These are phyloP conservation scores for Crossoptilon crossoptilon DNA, from an alignment of 2,797 vertebrate species.

Conservation along the genomic window DNA sequence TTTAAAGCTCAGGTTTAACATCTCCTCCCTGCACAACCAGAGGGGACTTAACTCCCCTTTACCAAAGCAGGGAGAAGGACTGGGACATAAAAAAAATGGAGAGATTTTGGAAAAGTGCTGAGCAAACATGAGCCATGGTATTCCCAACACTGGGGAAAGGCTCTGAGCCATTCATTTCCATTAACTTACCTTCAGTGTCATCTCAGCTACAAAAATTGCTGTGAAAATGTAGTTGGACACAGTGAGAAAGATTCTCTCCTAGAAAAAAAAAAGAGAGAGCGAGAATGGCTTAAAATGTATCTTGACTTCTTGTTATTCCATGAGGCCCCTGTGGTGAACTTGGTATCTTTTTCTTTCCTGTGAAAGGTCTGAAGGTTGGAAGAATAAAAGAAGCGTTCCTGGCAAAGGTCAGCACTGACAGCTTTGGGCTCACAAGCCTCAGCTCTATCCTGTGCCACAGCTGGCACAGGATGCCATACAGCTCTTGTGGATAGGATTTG, in stretches of 20 bases:
- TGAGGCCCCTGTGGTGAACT: not conserved
- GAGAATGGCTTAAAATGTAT: slow-evolving; percentile 20
- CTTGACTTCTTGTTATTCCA: not conserved
- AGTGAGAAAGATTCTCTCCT: slow-evolving; percentile 97
- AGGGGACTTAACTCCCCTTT: not conserved
- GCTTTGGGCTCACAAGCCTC: not conserved
- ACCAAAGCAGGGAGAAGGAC: not conserved
- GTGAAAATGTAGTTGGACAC: slow-evolving; percentile 99
- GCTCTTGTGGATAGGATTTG: not conserved
- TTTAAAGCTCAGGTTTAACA: not conserved
- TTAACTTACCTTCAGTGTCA: slow-evolving; percentile 93
- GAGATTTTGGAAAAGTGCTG: not conserved
- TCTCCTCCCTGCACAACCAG: not conserved
- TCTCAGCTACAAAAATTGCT: slow-evolving; percentile 96
- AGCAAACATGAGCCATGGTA: not conserved
- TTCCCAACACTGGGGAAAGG: not conserved
- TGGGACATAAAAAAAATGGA: not conserved
- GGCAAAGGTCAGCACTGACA: not conserved
- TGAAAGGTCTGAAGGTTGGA: not conserved
- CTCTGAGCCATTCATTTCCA: not conserved
- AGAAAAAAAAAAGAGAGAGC: slow-evolving; percentile 1
- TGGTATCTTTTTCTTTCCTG: not conserved
- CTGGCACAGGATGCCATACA: not conserved
- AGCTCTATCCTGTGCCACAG: not conserved
- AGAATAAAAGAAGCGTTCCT: not conserved